A percentile compares a stretch with the other conserved stretches of the same genome.
phyloP scores from a whole-genome alignment of 2,797 vertebrate genomes.

The Pipistrellus pipistrellus region DNA sequence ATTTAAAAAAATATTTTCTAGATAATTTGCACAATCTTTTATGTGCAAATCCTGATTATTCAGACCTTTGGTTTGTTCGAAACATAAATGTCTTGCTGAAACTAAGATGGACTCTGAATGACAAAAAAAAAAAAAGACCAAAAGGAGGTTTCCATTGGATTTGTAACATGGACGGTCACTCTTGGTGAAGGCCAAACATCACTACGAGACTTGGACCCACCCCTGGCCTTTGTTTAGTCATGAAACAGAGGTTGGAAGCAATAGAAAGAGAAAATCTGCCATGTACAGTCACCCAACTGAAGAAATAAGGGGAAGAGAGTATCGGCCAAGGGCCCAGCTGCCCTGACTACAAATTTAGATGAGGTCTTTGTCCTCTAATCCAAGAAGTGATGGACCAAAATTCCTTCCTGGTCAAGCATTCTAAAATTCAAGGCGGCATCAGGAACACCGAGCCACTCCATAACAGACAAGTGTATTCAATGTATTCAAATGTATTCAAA shows the following conservation, averaged over 20 bases:
- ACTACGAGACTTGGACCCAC: background rate
- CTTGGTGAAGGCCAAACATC: background rate
- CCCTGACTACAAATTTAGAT: background rate
- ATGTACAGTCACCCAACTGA: background rate
- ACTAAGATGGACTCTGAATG: background rate
- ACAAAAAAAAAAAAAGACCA: background rate
- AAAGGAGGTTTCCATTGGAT: background rate
- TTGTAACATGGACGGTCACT: background rate
- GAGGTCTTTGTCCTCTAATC: background rate
- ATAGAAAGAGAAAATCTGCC: background rate
- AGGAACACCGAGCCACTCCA: background rate
- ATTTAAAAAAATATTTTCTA: constrained; percentile 12
- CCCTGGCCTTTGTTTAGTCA: background rate
- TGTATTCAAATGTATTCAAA: background rate
- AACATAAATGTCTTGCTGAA: background rate
- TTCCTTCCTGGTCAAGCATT: background rate
- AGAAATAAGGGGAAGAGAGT: background rate
- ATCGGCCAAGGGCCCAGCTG: too few species aligned
- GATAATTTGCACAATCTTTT: background rate
- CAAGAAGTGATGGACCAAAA: background rate
- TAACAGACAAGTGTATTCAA: background rate
- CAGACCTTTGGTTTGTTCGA: background rate
- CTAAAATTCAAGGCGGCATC: background rate
- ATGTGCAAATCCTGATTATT: background rate
- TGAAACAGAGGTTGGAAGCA: background rate